phyloP scores from a whole-genome alignment of 2,888 invertebrate genomes.

The Pollenia griseotomentosa region DNA sequence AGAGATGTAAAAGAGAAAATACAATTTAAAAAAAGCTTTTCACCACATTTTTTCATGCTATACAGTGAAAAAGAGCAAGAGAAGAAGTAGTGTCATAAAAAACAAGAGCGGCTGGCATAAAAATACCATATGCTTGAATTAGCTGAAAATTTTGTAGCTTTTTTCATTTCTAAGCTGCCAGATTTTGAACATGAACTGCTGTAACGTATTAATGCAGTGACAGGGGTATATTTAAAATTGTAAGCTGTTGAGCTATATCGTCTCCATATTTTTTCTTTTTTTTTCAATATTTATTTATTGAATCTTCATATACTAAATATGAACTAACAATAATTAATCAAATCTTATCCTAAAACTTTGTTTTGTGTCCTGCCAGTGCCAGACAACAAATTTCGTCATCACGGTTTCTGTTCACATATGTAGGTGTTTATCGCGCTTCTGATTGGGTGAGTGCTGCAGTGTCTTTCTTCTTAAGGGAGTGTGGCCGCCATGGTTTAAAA shows the following conservation, averaged over 20 bases:
- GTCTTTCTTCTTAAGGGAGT: no score
- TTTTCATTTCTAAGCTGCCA: constrained; percentile 11
- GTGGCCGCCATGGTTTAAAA: no score
- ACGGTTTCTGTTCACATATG: no score
- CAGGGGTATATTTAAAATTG: neutral
- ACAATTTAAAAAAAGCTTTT: constrained; percentile 54
- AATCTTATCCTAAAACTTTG: no score
- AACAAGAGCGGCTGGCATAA: neutral
- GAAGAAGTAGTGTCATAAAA: neutral
- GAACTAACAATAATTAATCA: no score
- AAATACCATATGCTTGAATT: constrained; percentile 33
- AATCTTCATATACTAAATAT: no score
- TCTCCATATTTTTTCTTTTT: no score
- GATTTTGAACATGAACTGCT: neutral
- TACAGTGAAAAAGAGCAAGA: neutral
- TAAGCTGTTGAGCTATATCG: neutral
- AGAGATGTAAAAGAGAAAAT: neutral
- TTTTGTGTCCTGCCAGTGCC: no score
- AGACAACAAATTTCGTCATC: no score
- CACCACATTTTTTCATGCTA: constrained; percentile 44
- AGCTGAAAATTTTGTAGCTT: constrained; percentile 27
- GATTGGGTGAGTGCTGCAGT: no score
- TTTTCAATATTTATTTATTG: no score
- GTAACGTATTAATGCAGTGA: neutral
- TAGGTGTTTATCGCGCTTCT: no score